phyloP scores from a whole-genome alignment of 2,888 invertebrate genomes.

The Cyclophora albipunctata region DNA sequence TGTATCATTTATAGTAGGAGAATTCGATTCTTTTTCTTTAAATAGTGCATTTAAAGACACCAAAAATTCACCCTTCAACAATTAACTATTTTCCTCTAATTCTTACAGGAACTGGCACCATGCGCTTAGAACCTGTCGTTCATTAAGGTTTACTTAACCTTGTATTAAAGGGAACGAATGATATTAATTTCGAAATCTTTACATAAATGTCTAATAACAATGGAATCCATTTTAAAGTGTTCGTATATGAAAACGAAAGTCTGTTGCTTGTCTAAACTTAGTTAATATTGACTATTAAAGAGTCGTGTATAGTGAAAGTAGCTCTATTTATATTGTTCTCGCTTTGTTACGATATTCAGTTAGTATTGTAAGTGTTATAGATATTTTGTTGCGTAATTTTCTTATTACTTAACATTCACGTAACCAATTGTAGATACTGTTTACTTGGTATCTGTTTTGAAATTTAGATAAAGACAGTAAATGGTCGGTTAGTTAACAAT shows the following conservation, averaged over 20 bases:
- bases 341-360: conserved; percentile 3
- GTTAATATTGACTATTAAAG: conserved; percentile 6
- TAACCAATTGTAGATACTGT: no score
- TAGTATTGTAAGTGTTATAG: not conserved
- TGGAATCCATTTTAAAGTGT: conserved; percentile 29
- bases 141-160: no score
- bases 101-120: no score
- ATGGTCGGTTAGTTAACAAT: no score
- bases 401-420: no score
- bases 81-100: no score
- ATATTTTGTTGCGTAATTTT: no score
- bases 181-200: conserved; percentile 28
- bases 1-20: no score
- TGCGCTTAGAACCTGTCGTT: no score
- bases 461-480: no score
- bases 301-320: conserved; percentile 41
- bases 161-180: conserved; percentile 44
- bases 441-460: no score
- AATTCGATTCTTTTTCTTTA: not conserved
- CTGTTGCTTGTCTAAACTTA: conserved; percentile 22
- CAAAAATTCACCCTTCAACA: no score
- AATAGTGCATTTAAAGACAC: not conserved
- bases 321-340: conserved; percentile 3
- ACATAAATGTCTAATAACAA: conserved; percentile 20
- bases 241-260: conserved; percentile 46